Conservation (phyloP, 1,140 invertebrate species). For the Drosophila guanche region DNA sequence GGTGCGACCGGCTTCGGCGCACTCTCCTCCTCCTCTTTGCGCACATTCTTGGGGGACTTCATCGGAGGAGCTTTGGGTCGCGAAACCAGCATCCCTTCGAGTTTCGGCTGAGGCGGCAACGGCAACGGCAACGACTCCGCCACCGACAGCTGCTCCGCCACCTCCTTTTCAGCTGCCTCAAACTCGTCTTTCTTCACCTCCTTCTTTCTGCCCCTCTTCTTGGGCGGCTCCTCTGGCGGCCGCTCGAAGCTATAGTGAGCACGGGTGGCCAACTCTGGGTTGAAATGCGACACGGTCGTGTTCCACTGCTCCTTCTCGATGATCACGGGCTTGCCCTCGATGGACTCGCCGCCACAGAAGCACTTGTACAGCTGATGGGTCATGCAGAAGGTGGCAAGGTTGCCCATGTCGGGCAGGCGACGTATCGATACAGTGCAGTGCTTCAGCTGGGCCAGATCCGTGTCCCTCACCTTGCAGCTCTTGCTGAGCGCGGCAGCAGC, state of each 20-base stretch:
- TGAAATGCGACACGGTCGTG: slow-evolving; percentile 32
- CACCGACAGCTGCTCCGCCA: neutral
- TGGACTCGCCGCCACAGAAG: slow-evolving; percentile 66
- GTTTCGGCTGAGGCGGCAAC: too few species aligned
- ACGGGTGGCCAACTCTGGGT: slow-evolving; percentile 52
- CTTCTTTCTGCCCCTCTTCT: slow-evolving; percentile 50
- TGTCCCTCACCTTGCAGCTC: slow-evolving; percentile 55
- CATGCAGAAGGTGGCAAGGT: slow-evolving; percentile 78
- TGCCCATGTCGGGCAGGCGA: slow-evolving; percentile 58
- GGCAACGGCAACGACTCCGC: neutral
- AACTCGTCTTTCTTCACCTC: slow-evolving; percentile 4
- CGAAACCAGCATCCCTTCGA: too few species aligned
- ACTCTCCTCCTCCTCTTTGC: neutral
- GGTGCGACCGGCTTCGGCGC: neutral
- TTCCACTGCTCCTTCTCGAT: slow-evolving; percentile 69
- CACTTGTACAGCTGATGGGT: slow-evolving; percentile 81
- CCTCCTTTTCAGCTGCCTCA: neutral
- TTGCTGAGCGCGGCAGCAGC: slow-evolving; percentile 30
- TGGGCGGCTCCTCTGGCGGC: slow-evolving; percentile 36
- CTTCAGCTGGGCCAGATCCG: slow-evolving; percentile 58
- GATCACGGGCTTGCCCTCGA: slow-evolving; percentile 65
- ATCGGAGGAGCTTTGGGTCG: neutral
- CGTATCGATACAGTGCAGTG: slow-evolving; percentile 69
- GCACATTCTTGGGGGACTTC: neutral
- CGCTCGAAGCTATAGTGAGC: slow-evolving; percentile 76